Percentiles rank a stretch among this genome's conserved stretches.
Evolutionary conservation across 2,113 vertebrate genomes (phyloP).

Genomic region (Syngnathus typhle): DNA sequence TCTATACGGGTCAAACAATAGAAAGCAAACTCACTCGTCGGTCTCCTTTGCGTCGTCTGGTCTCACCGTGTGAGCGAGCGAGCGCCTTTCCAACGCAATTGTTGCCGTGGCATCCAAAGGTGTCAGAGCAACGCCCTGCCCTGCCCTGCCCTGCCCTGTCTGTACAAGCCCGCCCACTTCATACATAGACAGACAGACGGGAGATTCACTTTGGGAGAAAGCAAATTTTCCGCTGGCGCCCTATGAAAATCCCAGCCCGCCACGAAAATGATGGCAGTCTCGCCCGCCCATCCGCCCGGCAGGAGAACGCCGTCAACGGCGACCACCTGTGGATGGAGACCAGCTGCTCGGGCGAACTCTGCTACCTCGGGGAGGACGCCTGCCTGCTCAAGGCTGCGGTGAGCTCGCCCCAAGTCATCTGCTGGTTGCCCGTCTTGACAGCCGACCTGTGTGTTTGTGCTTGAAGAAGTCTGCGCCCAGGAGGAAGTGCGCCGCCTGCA

Average conservation of each 20-base stretch:
- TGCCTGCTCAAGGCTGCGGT: slow-evolving; percentile 92
- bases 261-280: too few species aligned
- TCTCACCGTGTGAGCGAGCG: too few species aligned
- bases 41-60: background rate
- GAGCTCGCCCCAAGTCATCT: slow-evolving; percentile 61
- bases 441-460: slow-evolving; percentile 31
- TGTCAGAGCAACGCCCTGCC: too few species aligned
- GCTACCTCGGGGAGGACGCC: slow-evolving; percentile 93
- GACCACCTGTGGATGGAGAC: slow-evolving; percentile 98
- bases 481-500: slow-evolving; percentile 93
- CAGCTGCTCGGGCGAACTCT: slow-evolving; percentile 96
- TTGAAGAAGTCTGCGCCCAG: slow-evolving; percentile 91
- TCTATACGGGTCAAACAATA: too few species aligned
- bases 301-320: slow-evolving; percentile 95
- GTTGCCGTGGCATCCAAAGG: too few species aligned
- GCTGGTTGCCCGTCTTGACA: background rate
- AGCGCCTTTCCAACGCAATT: too few species aligned
- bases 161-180: too few species aligned
- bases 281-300: background rate
- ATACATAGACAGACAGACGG: too few species aligned
- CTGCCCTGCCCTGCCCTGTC: too few species aligned
- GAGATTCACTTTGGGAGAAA: too few species aligned
- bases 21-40: background rate
- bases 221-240: background rate
- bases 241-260: too few species aligned